Percentiles rank a stretch among this genome's conserved stretches.
Evolutionary conservation across 2,888 invertebrate species (phyloP).

Genomic region (Ophion ventricosus): DNA sequence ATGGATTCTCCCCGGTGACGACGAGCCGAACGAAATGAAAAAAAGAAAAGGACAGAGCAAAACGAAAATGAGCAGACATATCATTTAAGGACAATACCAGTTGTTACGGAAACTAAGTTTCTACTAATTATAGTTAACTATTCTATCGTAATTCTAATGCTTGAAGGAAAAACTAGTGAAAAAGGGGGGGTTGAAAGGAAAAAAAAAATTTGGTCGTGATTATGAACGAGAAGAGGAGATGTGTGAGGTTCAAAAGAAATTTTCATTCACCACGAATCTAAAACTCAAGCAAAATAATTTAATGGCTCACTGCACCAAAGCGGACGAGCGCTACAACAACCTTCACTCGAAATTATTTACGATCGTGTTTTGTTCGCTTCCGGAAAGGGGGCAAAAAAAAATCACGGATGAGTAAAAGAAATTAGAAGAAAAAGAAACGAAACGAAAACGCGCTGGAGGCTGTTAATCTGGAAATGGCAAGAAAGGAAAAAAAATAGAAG

Average conservation of each 20-base stretch:
- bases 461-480: slow-evolving; percentile 72
- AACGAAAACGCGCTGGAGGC: slow-evolving; percentile 78
- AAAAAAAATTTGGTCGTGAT: slow-evolving; percentile 43
- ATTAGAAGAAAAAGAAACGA: neutral
- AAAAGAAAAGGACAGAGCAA: slow-evolving; percentile 16
- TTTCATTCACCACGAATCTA: slow-evolving; percentile 10
- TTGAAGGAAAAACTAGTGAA: slow-evolving; percentile 72
- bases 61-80: slow-evolving; percentile 81
- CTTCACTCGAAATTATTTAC: slow-evolving; percentile 1
- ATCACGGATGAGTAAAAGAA: neutral
- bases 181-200: slow-evolving; percentile 67
- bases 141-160: slow-evolving; percentile 76
- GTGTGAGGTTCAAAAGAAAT: neutral
- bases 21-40: slow-evolving; percentile 15
- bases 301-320: neutral
- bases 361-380: slow-evolving; percentile 45
- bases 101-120: slow-evolving; percentile 82
- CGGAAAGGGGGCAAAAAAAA: slow-evolving; percentile 41
- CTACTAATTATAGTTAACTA: slow-evolving; percentile 80
- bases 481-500: slow-evolving; percentile 68
- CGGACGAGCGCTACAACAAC: neutral
- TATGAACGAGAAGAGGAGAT: neutral
- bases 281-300: neutral
- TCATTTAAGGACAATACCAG: slow-evolving; percentile 83
- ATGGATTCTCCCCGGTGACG: slow-evolving; percentile 51